phyloP scores from a whole-genome alignment of 2,113 vertebrate genomes.

The Campylomormyrus numenius region DNA sequence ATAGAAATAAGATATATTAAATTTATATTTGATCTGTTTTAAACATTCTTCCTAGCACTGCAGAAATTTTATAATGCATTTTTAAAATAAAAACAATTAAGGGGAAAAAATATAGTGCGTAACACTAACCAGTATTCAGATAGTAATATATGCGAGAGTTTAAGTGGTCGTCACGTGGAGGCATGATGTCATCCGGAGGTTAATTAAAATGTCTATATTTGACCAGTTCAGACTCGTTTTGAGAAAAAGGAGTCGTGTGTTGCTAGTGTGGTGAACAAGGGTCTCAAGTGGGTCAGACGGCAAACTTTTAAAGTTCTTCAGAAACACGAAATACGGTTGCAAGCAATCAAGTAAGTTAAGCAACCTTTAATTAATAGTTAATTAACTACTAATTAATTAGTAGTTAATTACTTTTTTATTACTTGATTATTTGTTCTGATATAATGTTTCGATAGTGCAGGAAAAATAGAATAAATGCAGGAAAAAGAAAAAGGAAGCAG shows the following conservation, averaged over 20 bases:
- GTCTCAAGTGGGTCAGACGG: not conserved
- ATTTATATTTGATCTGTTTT: not conserved
- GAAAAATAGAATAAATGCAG: not conserved
- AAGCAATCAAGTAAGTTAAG: constrained; percentile 8
- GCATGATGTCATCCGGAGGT: constrained; percentile 30
- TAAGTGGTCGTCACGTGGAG: constrained; percentile 31
- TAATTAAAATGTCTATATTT: constrained; percentile 47
- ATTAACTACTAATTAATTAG: no score
- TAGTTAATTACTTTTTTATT: not conserved
- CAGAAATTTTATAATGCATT: not conserved
- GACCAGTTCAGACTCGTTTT: constrained; percentile 63
- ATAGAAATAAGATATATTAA: not conserved
- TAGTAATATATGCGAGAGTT: constrained; percentile 23
- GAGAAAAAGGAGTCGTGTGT: constrained; percentile 54
- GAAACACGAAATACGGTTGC: not conserved
- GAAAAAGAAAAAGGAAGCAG: not conserved
- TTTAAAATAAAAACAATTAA: no score
- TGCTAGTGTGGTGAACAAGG: not conserved
- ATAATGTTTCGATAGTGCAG: not conserved
- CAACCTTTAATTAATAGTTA: not conserved
- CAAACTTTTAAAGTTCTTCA: not conserved
- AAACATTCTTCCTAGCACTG: not conserved
- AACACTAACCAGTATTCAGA: not conserved
- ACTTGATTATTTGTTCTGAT: not conserved
- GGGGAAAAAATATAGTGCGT: not conserved